A percentile compares a stretch with the other conserved stretches of the same genome.
These are phyloP conservation scores for Platerodrilus igneus DNA, from an alignment of 2,888 invertebrate species.

Conservation along the genomic window DNA sequence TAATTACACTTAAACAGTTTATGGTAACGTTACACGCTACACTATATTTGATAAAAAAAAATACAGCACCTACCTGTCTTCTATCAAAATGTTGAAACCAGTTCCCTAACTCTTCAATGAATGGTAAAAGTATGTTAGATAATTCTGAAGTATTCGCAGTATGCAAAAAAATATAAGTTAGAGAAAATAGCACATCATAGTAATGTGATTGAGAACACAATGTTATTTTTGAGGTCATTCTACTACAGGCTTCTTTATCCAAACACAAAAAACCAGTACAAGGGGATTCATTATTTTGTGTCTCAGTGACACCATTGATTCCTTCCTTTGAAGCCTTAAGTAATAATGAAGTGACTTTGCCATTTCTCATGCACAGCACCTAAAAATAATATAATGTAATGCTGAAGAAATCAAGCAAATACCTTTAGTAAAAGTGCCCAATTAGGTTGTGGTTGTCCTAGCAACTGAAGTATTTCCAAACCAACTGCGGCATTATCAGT, in stretches of 20 bases:
- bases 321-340: constrained; percentile 44
- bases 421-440: constrained; percentile 75
- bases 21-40: too few relatives aligned
- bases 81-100: constrained; percentile 75
- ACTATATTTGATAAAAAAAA: too few relatives aligned
- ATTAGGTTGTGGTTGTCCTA: constrained; percentile 73
- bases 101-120: constrained; percentile 53
- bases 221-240: constrained; percentile 31
- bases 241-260: constrained; percentile 54
- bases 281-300: too few relatives aligned
- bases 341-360: constrained; percentile 58
- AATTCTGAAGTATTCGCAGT: constrained; percentile 62
- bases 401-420: constrained; percentile 1
- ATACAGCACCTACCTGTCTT: constrained; percentile 68
- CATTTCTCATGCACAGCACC: constrained; percentile 70
- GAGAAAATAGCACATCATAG: constrained; percentile 58
- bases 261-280: constrained; percentile 71
- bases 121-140: constrained; percentile 58
- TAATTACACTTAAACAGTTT: too few relatives aligned
- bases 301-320: constrained; percentile 4
- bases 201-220: constrained; percentile 36
- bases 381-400: constrained; percentile 38
- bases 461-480: constrained; percentile 64
- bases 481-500: constrained; percentile 59
- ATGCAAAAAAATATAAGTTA: constrained; percentile 60